Conservation (phyloP, 2,113 vertebrate genomes). For the Hemiscyllium ocellatum region DNA sequence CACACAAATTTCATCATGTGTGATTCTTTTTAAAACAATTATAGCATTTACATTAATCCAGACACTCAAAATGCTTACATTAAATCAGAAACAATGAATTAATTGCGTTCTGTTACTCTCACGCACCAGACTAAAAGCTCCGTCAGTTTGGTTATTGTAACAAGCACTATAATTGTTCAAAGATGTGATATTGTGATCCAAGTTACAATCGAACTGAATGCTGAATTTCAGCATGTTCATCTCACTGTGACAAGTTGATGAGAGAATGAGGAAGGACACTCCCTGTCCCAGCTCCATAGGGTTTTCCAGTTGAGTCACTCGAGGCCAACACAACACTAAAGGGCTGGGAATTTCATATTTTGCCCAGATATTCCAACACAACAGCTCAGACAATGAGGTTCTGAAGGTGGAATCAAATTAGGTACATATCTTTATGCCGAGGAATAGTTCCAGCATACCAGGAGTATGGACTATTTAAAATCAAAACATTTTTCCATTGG, state of each 20-base stretch:
- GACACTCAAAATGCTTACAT: not conserved
- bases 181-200: not conserved
- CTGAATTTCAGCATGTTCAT: not conserved
- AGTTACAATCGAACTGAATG: not conserved
- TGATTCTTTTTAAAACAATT: not conserved
- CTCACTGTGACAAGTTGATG: not conserved
- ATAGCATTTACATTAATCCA: not conserved
- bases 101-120: not conserved
- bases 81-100: not conserved
- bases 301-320: not conserved
- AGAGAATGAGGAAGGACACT: not conserved
- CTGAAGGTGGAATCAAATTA: not conserved
- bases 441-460: not conserved
- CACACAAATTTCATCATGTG: not conserved
- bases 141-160: not conserved
- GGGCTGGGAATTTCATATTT: not conserved
- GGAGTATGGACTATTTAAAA: not conserved
- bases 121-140: not conserved
- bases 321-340: not conserved
- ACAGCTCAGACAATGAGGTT: not conserved
- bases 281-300: not conserved
- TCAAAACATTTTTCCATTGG: not conserved
- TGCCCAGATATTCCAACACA: not conserved
- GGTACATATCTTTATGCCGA: not conserved
- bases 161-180: not conserved